Evolutionary conservation across 1,140 invertebrate genomes (phyloP), one percentile per base, ranked within the genome.

Genomic region (Sinella curviseta): DNA sequence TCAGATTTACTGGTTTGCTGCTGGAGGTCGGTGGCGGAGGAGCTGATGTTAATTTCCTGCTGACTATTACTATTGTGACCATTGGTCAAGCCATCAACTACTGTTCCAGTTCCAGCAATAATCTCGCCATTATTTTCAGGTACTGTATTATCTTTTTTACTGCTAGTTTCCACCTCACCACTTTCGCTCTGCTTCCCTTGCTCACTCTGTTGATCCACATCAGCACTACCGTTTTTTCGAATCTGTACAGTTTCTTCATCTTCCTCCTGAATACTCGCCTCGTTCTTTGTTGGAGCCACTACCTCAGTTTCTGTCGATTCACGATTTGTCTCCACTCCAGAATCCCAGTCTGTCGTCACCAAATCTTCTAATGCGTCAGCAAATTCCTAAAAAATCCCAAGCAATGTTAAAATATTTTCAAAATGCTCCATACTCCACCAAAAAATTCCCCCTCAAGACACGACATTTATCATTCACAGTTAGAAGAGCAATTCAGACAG

Each of bases 331-430:
- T 79, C 78, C 8, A 76, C 28, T 70, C 33, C 57, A 67, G 78
- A 67, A 74, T 79, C 78, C 60, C 75, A 77, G 28, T 80, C 79
- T 76, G 55, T 80, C 36, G 78, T 67, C 57, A 48, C n/a, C 39
- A 8, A 12, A 35, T 77, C 78, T 55, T 82, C 81, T 28, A 81
- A 31, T 33, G 82, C 82, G 77, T 83, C 82, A 83, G 82, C 82
- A 82, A 82, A 83, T 74, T 82, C 80, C 82, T 57, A 33, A 54
- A 54, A 39, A 48, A n/a, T n/a, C n/a, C n/a, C 4, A 54, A 76
- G 60, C 34, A 26, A 74, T 26, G 14, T 12, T 34, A 77, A 76
- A 26, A n/a, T n/a, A n/a, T n/a, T n/a, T n/a, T 67, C 1, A 78
- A 77, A 76, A 16, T 12, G 16, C 55, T 48, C 48, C 14, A 3